A percentile compares a stretch with the other conserved stretches of the same genome.
phyloP scores from a whole-genome alignment of 2,888 invertebrate genomes.

The Platerodrilus igneus region DNA sequence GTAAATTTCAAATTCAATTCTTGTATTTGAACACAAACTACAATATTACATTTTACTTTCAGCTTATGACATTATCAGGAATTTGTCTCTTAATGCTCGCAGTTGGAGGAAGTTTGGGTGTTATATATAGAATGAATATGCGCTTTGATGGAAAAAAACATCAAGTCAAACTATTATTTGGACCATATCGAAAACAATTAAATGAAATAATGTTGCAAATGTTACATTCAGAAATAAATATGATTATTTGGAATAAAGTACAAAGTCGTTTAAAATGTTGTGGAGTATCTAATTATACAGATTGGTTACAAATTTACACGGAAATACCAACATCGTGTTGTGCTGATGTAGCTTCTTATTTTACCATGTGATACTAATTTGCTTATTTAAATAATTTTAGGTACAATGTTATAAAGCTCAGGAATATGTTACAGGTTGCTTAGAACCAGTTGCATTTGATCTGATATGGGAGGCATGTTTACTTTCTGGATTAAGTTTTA shows the following conservation, averaged over 20 bases:
- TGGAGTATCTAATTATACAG: slow-evolving; percentile 20
- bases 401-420: neutral
- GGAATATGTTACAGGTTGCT: slow-evolving; percentile 20
- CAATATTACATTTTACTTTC: neutral
- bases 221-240: slow-evolving; percentile 11
- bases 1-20: too few species aligned
- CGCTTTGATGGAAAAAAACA: slow-evolving; percentile 11
- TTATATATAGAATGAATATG: slow-evolving; percentile 18
- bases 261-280: slow-evolving; percentile 27
- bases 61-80: slow-evolving; percentile 21
- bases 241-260: slow-evolving; percentile 21
- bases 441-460: slow-evolving; percentile 24
- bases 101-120: slow-evolving; percentile 17
- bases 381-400: slow-evolving; percentile 6
- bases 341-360: slow-evolving; percentile 3
- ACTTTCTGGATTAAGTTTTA: slow-evolving; percentile 21
- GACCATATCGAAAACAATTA: slow-evolving; percentile 14
- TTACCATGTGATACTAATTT: neutral
- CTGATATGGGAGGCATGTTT: slow-evolving; percentile 26
- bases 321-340: slow-evolving; percentile 24
- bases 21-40: too few species aligned
- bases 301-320: slow-evolving; percentile 19
- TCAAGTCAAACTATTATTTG: slow-evolving; percentile 11
- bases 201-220: slow-evolving; percentile 21
- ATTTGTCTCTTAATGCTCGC: slow-evolving; percentile 20